Evolutionary conservation across 2,888 invertebrate species (phyloP), one percentile per base, ranked within the genome.

Genomic region (Phrixothrix hirtus): DNA sequence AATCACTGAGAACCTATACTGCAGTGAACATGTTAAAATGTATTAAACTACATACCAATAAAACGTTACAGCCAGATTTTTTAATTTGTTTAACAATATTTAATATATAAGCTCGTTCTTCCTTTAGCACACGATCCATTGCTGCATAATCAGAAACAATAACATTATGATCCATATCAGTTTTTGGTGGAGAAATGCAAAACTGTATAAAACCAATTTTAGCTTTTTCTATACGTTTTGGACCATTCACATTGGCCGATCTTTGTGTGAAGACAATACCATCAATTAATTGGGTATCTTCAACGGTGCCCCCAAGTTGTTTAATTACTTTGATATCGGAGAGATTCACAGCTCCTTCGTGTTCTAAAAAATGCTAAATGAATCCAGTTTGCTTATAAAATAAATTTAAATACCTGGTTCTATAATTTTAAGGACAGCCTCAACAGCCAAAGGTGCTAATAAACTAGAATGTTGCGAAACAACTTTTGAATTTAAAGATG

Each of bases 41-140:
- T n/a, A n/a, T n/a, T n/a, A n/a, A n/a, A n/a, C 26, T 31, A 63
- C 65, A 64, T 32, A 99, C 95, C 42, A 99, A 82, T 9, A 99
- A 82, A 7, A 99, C 95, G 78, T 94, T 99, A 78, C 99, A 99
- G 1, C 98, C 98, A 50, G 95, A 85, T 72, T 97, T 98, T 77
- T 99, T 99, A 61, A 99, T 94, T 76, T 97, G 95, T 75, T 99
- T 99, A 2, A 97, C 94, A 69, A 99, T 95, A 71, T 99, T 97
- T 48, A 99, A 80, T 66, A 99, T 96, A 75, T 99, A 99, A 43
- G 93, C 85, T 42, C 99, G 86, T 76, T 99, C 99, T 75, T 99
- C 99, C 71, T 95, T 92, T 52, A 99, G 77, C 0, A 99, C 95
- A 50, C 99, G 85, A 76, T 99, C 99, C 99, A 99, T 99, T 39